These are phyloP conservation scores for Spea bombifrons DNA, from an alignment of 2,113 vertebrate species.

Conservation along the genomic window DNA sequence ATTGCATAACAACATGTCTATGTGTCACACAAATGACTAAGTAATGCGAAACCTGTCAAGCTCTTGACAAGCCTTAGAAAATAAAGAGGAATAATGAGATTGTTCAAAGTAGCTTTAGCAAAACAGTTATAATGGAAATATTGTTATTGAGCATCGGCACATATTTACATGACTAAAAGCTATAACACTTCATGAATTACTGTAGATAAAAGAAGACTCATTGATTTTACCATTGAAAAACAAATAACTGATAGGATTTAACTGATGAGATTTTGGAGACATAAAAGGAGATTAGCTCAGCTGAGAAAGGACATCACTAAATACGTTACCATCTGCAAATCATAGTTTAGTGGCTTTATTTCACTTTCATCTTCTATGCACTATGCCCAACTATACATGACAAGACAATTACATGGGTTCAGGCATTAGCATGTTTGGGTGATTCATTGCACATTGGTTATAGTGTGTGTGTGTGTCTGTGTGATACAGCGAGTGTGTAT, in stretches of 20 bases:
- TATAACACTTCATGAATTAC: background rate
- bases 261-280: background rate
- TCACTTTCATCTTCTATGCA: too few species aligned
- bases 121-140: background rate
- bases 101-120: background rate
- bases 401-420: too few species aligned
- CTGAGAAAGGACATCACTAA: background rate
- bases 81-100: background rate
- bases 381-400: too few species aligned
- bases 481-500: too few species aligned
- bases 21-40: background rate
- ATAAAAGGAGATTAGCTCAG: background rate
- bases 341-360: too few species aligned
- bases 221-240: background rate
- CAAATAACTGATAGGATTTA: background rate
- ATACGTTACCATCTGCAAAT: too few species aligned
- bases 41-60: background rate
- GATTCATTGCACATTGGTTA: too few species aligned
- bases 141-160: background rate
- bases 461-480: too few species aligned
- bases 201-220: background rate
- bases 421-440: too few species aligned
- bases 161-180: background rate
- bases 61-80: slow-evolving; percentile 8
- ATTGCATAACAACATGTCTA: background rate